Conservation (phyloP, 2,888 invertebrate genomes). For the Brachynemurus nebulosus region DNA sequence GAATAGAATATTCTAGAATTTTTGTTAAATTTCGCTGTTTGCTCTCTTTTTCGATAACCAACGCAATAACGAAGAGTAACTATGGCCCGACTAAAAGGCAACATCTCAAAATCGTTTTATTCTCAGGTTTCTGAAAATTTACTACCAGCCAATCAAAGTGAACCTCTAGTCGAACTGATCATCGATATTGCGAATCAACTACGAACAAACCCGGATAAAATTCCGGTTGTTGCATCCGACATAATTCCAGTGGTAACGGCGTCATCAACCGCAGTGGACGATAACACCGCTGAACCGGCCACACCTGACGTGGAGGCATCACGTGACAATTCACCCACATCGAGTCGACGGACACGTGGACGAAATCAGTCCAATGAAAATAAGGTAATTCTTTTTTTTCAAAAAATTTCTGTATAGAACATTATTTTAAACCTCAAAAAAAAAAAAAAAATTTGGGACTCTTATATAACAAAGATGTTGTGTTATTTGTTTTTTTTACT, state of each 20-base stretch:
- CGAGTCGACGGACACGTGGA: neutral
- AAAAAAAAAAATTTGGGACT: neutral
- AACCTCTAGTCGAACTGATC: slow-evolving; percentile 68
- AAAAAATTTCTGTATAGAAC: no score
- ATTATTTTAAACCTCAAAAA: neutral
- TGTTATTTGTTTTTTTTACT: neutral
- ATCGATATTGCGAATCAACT: slow-evolving; percentile 76
- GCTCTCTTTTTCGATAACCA: no score
- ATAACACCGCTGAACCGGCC: neutral
- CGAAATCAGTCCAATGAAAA: slow-evolving; percentile 1
- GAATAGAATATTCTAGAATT: no score
- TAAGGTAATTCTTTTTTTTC: slow-evolving; percentile 1
- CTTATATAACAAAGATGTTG: no score
- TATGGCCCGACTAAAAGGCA: no score
- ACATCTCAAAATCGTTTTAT: no score
- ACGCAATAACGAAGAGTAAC: no score
- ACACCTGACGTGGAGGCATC: neutral
- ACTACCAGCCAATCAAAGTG: slow-evolving; percentile 61
- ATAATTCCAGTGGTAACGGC: slow-evolving; percentile 21
- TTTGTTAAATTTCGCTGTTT: no score
- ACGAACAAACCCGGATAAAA: slow-evolving; percentile 58
- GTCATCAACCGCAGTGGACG: neutral
- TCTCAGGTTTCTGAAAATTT: slow-evolving; percentile 71
- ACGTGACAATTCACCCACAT: slow-evolving; percentile 4
- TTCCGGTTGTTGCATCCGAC: slow-evolving; percentile 39